Evolutionary conservation across 92 coral and sea anemone species (phyloP).

Genomic region (Pocillopora meandrina): DNA sequence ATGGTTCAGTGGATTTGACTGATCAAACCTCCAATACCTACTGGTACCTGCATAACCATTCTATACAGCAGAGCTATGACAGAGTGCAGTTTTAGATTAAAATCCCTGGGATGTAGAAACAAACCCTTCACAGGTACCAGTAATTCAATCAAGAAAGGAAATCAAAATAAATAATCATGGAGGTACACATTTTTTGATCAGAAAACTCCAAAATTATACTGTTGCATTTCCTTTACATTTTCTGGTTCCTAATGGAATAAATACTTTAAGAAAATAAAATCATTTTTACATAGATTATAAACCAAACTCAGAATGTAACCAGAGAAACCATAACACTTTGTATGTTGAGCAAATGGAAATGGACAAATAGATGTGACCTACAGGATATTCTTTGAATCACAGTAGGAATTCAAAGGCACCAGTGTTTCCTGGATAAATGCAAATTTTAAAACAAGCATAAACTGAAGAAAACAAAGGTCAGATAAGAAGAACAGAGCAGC

Average conservation of each 20-base stretch:
- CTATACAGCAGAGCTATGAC: background rate
- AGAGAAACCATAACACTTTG: background rate
- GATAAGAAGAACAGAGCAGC: background rate
- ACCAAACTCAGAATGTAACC: background rate
- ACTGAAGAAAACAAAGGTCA: background rate
- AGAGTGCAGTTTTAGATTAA: background rate
- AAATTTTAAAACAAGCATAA: slow-evolving; percentile 26
- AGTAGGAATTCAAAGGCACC: slow-evolving; percentile 15
- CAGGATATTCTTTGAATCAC: slow-evolving; percentile 4
- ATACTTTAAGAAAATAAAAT: background rate
- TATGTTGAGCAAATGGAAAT: slow-evolving; percentile 1
- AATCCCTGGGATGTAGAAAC: background rate
- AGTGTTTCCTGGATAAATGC: slow-evolving; percentile 13
- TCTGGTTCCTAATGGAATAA: no score
- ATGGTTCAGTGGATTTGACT: background rate
- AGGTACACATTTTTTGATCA: background rate
- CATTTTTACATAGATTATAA: background rate
- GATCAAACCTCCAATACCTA: background rate
- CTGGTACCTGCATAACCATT: slow-evolving; percentile 22
- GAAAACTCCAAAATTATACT: background rate
- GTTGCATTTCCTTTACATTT: background rate
- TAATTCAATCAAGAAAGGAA: slow-evolving; percentile 17
- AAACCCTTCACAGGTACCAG: slow-evolving; percentile 16
- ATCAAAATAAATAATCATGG: slow-evolving; percentile 15
- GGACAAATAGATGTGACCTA: background rate